Base-by-base conservation (phyloP, 2,888 invertebrate species). In the Temnothorax ravouxi region DNA sequence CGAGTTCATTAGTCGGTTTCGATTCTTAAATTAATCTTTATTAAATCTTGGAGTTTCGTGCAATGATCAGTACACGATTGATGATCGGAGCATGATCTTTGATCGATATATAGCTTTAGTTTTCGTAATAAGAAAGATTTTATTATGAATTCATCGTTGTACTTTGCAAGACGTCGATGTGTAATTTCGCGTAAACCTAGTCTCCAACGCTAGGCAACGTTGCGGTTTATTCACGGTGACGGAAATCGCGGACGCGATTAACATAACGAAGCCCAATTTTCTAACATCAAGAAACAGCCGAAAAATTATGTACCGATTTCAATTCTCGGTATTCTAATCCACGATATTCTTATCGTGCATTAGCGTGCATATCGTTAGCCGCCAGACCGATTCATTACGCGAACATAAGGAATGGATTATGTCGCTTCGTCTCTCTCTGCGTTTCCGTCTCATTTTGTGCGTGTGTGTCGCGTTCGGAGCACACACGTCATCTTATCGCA, bases 401-500 rank as follows among this genome's bases (percentile, higher is more conserved):
- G 47, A 75, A 59, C 52, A 59, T 44, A 59, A 79, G 69, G 47
- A 69, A 21, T 21, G 47, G 67, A 79, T 79, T 69, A 61, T 47
- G 47, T 25, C n/a, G 44, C 34, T 18, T 44, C 52, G 21, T 15
- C 21, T 62, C 62, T 41, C 41, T 9, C 34, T 29, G 29, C 29
- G 29, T 34, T 50, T 50, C 50, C 18, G 50, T 18, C 18, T 50
- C 18, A 50, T 50, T 50, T 50, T 18, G 18, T 18, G 50, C 18
- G 50, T 18, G 18, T 50, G 50, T 50, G 50, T 18, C 50, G 50
- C 50, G 56, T 74, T 29, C 9, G 25, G 29, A 4, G 34, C 66
- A 3, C 77, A 77, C 62, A 52, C 62, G 11, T 75, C 38, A 56
- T 25, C 62, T 75, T 64, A 44, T 77, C 76, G 54, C 79, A 47